These are phyloP conservation scores for Eupsittula cactorum DNA, from an alignment of 2,113 vertebrate species.

Conservation along the genomic window DNA sequence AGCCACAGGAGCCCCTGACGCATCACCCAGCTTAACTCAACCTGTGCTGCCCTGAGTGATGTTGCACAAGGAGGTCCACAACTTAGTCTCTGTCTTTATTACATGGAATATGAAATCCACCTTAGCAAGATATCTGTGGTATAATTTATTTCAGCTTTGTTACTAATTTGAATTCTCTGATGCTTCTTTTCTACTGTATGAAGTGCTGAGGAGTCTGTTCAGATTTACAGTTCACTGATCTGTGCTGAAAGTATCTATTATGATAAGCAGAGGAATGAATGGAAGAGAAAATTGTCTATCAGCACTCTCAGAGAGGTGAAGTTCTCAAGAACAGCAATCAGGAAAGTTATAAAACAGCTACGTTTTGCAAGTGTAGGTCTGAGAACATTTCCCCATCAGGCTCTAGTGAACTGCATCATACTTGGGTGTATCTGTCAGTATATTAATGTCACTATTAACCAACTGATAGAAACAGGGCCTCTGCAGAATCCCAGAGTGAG, in stretches of 20 bases:
- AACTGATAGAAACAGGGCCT: not conserved
- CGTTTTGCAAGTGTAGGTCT: not conserved
- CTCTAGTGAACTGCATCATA: not conserved
- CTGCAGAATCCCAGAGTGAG: not conserved
- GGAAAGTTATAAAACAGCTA: not conserved
- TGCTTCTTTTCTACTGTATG: not conserved
- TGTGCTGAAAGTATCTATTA: not conserved
- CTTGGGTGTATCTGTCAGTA: not conserved
- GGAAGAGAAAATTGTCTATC: slow-evolving; percentile 13
- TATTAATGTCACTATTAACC: not conserved
- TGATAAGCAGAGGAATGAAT: not conserved
- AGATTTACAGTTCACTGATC: slow-evolving; percentile 1
- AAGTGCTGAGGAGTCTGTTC: not conserved
- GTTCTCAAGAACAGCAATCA: not conserved
- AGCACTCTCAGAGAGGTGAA: not conserved
- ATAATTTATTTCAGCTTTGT: not conserved
- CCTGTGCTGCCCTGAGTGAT: not conserved
- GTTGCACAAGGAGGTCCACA: not conserved
- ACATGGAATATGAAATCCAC: not conserved
- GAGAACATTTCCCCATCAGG: not conserved
- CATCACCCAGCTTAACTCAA: not conserved
- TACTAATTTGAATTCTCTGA: not conserved
- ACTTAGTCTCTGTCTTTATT: not conserved
- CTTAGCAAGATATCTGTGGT: not conserved
- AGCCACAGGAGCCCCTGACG: not conserved